These are phyloP conservation scores for Thereva nobilitata DNA, from an alignment of 2,888 invertebrate species.

Conservation along the genomic window DNA sequence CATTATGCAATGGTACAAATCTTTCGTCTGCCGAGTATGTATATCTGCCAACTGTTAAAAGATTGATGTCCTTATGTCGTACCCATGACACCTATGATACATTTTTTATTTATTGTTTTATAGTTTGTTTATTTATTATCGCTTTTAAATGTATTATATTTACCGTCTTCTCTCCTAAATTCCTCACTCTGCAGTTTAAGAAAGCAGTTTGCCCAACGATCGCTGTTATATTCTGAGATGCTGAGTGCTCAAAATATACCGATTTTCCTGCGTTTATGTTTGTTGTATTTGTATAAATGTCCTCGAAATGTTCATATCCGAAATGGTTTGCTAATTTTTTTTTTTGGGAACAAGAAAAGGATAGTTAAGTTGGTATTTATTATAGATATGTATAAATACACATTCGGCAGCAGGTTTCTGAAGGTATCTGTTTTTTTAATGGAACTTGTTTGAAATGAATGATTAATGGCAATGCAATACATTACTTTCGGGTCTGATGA, in stretches of 20 bases:
- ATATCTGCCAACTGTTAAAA: slow-evolving; percentile 45
- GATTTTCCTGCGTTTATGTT: slow-evolving; percentile 29
- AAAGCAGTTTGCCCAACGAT: slow-evolving; percentile 82
- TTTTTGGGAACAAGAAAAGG: too few species aligned
- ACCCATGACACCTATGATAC: slow-evolving; percentile 45
- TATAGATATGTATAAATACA: too few species aligned
- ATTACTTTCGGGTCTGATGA: too few species aligned
- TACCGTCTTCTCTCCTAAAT: slow-evolving; percentile 81
- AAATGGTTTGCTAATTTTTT: slow-evolving; percentile 16
- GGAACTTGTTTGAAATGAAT: too few species aligned
- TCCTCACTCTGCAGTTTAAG: slow-evolving; percentile 79
- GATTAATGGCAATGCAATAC: too few species aligned
- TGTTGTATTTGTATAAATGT: slow-evolving; percentile 1
- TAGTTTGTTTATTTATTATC: not conserved
- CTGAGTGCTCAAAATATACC: slow-evolving; percentile 43
- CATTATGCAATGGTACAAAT: slow-evolving; percentile 44
- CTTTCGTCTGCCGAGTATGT: slow-evolving; percentile 46
- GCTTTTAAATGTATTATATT: not conserved
- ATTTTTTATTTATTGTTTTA: not conserved
- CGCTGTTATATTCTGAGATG: slow-evolving; percentile 71
- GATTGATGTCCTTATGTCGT: slow-evolving; percentile 45
- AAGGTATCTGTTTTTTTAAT: too few species aligned
- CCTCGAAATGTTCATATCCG: slow-evolving; percentile 24
- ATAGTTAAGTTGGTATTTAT: too few species aligned
- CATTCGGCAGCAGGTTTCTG: too few species aligned